Base-by-base conservation (phyloP, 2,888 invertebrate species). In the Campopleginae sp. region DNA sequence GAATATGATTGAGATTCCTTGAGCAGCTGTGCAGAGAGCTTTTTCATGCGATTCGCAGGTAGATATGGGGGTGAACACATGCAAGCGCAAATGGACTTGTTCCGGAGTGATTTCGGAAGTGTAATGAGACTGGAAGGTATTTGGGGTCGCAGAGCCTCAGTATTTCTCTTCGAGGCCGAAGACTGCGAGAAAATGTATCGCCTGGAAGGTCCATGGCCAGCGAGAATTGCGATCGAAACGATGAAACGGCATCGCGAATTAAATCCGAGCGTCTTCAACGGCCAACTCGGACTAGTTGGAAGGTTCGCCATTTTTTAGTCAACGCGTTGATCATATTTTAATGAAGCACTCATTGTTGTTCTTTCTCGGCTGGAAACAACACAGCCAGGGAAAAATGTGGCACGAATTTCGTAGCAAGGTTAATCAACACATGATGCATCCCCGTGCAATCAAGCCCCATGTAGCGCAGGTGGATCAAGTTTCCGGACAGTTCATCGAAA, bases 311-410 rank as follows among this genome's bases (percentile, higher is more conserved):
- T 51, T 27, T 58, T 14, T 14, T 27, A 27, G 27, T 27, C 12
- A 58, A 27, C 58, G 14, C n/a, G 27, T 44, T 12, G 44, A 42
- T 23, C 42, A 68, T 44, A n/a, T 42, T 38, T 65, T 51, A 61
- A 74, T 72, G 44, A 31, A 51, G 42, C 7, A 7, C 42, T 23
- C 31, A 27, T 44, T 46, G 42, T 61, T 51, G 51, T 66, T 66
- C 19, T 27, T 33, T 54, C 33, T 65, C 33, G 12, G 66, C 31
- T 65, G 19, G 2, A 86, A 79, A 71, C 38, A 31, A 68, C 88
- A 65, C 94, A 98, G 98, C 86, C 98, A 98, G 93, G 98, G 98
- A 0, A 96, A 96, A 90, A 96, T 96, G 90, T 98, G 98, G 98
- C 97, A 98, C 91, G 95, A 95, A 88, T 97, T 98, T 92, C 95